Conservation (phyloP, 2,113 vertebrate species). For the Rostratula benghalensis region DNA sequence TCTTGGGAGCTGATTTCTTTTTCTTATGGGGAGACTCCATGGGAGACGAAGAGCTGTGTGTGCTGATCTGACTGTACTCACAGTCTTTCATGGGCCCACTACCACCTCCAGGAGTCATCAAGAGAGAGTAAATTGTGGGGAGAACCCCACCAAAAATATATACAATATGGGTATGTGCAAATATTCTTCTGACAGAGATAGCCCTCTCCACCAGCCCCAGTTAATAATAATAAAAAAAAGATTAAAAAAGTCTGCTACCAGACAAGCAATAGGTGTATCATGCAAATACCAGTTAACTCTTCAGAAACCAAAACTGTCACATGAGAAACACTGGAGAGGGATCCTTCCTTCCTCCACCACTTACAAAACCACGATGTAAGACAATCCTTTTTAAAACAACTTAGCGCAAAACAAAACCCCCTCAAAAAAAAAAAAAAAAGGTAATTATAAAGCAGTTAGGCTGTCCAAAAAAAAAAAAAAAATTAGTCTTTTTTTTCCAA, state of each 20-base stretch:
- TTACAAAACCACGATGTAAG: constrained; percentile 12
- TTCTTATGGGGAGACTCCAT: constrained; percentile 97
- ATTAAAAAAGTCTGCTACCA: constrained; percentile 44
- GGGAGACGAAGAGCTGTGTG: constrained; percentile 89
- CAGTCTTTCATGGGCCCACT: constrained; percentile 97
- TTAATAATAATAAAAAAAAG: not conserved
- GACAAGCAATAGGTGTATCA: constrained; percentile 47
- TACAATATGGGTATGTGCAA: constrained; percentile 11
- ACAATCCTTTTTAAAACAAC: constrained; percentile 33
- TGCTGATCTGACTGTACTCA: constrained; percentile 97
- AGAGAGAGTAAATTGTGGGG: constrained; percentile 68
- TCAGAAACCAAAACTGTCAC: constrained; percentile 57
- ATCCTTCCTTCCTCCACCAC: constrained; percentile 33
- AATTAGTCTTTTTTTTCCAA: not conserved
- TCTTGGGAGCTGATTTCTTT: constrained; percentile 81
- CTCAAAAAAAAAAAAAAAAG: not conserved
- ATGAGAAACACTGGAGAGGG: not conserved
- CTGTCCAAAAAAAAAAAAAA: not conserved
- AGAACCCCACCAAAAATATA: constrained; percentile 68
- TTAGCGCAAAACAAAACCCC: not conserved
- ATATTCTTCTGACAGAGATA: constrained; percentile 30
- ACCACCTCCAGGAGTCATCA: constrained; percentile 91
- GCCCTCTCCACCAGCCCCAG: constrained; percentile 41
- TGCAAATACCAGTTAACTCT: constrained; percentile 55
- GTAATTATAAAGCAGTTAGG: not conserved